Evolutionary conservation across 2,888 invertebrate species (phyloP).

Genomic region (Thereva nobilitata): DNA sequence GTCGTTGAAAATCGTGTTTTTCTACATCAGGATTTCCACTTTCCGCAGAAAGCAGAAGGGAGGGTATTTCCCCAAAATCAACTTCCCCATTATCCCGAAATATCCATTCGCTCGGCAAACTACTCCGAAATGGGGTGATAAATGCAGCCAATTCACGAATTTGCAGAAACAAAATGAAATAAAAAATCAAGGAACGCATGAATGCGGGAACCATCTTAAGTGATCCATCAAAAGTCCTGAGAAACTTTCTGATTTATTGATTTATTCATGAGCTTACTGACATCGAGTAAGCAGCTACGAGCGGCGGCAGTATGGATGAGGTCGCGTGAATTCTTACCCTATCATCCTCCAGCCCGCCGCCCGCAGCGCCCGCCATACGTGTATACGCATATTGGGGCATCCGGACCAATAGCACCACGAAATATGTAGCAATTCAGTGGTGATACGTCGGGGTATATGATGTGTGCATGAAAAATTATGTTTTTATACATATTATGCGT

Average conservation of each 20-base stretch:
- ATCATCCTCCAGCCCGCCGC: background rate
- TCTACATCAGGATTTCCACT: too few relatives aligned
- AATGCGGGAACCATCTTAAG: slow-evolving; percentile 16
- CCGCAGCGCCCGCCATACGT: background rate
- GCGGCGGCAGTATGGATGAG: slow-evolving; percentile 22
- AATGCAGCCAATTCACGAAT: too few relatives aligned
- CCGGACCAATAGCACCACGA: background rate
- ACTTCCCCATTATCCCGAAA: too few relatives aligned
- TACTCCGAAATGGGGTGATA: too few relatives aligned
- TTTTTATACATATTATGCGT: slow-evolving; percentile 37
- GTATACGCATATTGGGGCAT: slow-evolving; percentile 6
- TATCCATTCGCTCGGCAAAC: too few relatives aligned
- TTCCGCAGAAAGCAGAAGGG: too few relatives aligned
- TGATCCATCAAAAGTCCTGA: slow-evolving; percentile 41
- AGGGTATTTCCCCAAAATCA: too few relatives aligned
- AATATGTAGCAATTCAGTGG: slow-evolving; percentile 15
- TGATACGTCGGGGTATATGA: slow-evolving; percentile 25
- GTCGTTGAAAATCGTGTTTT: too few relatives aligned
- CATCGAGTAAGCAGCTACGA: slow-evolving; percentile 24
- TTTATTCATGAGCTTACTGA: slow-evolving; percentile 41
- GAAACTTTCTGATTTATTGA: slow-evolving; percentile 39
- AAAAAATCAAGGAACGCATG: slow-evolving; percentile 4
- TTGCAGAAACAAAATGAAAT: too few relatives aligned
- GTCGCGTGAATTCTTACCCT: slow-evolving; percentile 1
- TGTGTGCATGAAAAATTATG: slow-evolving; percentile 40